These are phyloP conservation scores for Diadegma fenestrale DNA, from an alignment of 2,888 invertebrate genomes.

Conservation along the genomic window DNA sequence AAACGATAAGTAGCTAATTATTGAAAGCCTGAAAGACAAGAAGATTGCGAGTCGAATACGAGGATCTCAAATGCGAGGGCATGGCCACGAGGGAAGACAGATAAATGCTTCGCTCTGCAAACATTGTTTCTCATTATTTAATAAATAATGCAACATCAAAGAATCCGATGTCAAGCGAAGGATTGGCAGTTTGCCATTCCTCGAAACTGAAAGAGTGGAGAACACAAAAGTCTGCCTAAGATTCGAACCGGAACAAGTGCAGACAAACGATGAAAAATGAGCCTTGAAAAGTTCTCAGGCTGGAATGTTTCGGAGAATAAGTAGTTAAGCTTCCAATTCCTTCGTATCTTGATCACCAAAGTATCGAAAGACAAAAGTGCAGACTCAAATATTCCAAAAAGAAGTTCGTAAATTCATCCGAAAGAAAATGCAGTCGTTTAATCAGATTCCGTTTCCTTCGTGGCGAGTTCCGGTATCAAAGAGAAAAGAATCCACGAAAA, in stretches of 20 bases:
- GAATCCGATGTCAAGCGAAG: neutral
- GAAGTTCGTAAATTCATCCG: neutral
- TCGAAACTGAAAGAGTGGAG: no score
- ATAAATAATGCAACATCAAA: neutral
- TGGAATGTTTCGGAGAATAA: neutral
- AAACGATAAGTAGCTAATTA: no score
- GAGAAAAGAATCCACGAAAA: constrained; percentile 40
- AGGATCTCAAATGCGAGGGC: neutral
- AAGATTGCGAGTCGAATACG: neutral
- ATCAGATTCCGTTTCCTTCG: neutral
- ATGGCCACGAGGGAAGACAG: neutral
- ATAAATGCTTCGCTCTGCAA: neutral
- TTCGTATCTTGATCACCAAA: neutral
- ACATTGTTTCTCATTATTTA: no score
- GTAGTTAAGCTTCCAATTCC: neutral
- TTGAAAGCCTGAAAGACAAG: neutral
- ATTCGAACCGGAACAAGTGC: neutral
- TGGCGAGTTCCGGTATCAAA: neutral
- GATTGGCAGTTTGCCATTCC: no score
- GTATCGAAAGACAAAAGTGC: neutral
- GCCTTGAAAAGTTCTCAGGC: neutral
- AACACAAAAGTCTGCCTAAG: neutral
- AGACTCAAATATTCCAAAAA: neutral
- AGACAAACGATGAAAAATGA: neutral
- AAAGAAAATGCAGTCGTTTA: neutral